Evolutionary conservation across 2,888 invertebrate genomes (phyloP).

Genomic region (Clitarchus hookeri): DNA sequence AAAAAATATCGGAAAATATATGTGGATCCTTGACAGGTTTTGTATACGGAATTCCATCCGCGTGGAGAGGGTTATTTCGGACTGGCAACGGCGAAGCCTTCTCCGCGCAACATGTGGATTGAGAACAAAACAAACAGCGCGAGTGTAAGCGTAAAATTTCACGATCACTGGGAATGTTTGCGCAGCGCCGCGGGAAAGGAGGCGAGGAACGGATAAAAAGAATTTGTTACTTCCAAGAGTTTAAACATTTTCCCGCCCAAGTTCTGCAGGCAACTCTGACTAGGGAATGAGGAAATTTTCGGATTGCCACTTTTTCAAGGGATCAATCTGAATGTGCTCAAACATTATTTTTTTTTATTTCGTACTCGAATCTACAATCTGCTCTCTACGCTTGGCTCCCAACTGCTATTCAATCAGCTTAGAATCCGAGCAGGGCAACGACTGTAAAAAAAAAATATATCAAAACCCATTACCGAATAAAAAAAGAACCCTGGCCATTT

Average conservation of each 20-base stretch:
- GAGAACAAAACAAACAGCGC: neutral
- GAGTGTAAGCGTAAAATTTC: neutral
- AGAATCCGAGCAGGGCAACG: neutral
- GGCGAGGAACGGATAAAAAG: neutral
- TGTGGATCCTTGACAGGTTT: neutral
- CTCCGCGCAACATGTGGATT: neutral
- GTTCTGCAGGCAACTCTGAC: neutral
- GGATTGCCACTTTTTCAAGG: neutral
- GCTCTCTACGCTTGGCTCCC: neutral
- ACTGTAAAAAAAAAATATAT: too few relatives aligned
- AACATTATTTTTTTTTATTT: neutral
- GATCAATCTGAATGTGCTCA: too few relatives aligned
- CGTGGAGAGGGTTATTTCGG: neutral
- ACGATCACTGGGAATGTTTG: neutral
- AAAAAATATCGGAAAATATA: neutral
- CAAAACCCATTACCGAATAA: too few relatives aligned
- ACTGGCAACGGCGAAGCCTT: neutral
- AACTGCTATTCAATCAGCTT: neutral
- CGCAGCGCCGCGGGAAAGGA: neutral
- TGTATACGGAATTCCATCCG: neutral
- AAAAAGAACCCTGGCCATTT: too few relatives aligned
- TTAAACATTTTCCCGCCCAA: neutral
- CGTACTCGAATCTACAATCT: neutral
- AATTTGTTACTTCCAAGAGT: neutral
- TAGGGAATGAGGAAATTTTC: neutral